Percentiles rank a stretch among this genome's conserved stretches.
Conservation (phyloP, 1,140 invertebrate genomes). For the Drosophila ohnishii region DNA sequence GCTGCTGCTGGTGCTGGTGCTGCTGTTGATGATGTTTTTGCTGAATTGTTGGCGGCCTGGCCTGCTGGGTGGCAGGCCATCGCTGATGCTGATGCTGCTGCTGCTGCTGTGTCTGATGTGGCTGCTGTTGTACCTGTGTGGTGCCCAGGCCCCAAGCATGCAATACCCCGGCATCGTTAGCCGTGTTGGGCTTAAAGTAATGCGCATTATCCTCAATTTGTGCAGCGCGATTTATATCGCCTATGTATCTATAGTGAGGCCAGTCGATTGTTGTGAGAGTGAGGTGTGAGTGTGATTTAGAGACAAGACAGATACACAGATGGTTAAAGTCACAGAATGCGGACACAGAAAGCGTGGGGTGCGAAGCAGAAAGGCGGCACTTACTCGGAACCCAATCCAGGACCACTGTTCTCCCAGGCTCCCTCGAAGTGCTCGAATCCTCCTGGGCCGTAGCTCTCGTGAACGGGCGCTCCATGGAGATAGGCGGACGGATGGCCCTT, state of each 20-base stretch:
- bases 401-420: slow-evolving; percentile 85
- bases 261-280: slow-evolving; percentile 27
- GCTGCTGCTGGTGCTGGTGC: slow-evolving; percentile 9
- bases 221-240: slow-evolving; percentile 85
- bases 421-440: slow-evolving; percentile 74
- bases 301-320: slow-evolving; percentile 64
- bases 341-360: slow-evolving; percentile 6
- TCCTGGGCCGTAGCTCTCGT: slow-evolving; percentile 76
- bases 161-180: slow-evolving; percentile 85
- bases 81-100: slow-evolving; percentile 44
- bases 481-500: slow-evolving; percentile 79
- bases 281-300: slow-evolving; percentile 37
- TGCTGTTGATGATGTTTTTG: slow-evolving; percentile 47
- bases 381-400: slow-evolving; percentile 86
- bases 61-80: slow-evolving; percentile 37
- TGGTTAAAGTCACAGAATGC: slow-evolving; percentile 21
- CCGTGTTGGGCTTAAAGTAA: slow-evolving; percentile 84
- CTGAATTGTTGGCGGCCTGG: slow-evolving; percentile 29
- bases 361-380: slow-evolving; percentile 52
- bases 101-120: slow-evolving; percentile 34
- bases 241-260: slow-evolving; percentile 84
- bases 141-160: slow-evolving; percentile 85
- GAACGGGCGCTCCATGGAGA: slow-evolving; percentile 78
- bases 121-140: slow-evolving; percentile 42
- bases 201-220: slow-evolving; percentile 83